phyloP scores from a whole-genome alignment of 1,140 invertebrate species.

The Anoplophora glabripennis region DNA sequence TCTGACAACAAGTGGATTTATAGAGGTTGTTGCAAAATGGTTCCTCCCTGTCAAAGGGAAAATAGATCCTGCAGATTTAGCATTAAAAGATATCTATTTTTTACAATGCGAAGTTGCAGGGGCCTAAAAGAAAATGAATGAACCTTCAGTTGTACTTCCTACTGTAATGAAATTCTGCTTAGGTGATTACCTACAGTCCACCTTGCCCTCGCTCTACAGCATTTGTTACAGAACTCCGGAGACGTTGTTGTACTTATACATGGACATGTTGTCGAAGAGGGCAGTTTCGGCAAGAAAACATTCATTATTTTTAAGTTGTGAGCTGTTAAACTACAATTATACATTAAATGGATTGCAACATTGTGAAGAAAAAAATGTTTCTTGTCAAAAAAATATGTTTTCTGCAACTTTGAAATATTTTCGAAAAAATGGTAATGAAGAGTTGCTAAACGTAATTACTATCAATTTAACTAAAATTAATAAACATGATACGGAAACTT shows the following conservation, averaged over 20 bases:
- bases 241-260: neutral
- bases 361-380: too few relatives aligned
- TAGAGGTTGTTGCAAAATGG: neutral
- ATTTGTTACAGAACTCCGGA: neutral
- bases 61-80: neutral
- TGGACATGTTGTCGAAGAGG: neutral
- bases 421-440: neutral
- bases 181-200: neutral
- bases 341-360: neutral
- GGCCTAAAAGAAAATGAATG: neutral
- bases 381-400: slow-evolving; percentile 7
- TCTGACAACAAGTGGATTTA: neutral
- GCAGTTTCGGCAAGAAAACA: neutral
- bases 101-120: neutral
- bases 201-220: neutral
- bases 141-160: neutral
- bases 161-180: neutral
- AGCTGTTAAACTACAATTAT: neutral
- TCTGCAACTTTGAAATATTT: slow-evolving; percentile 12
- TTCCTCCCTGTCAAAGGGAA: neutral
- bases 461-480: slow-evolving; percentile 4
- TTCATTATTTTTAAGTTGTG: neutral
- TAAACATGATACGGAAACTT: slow-evolving; percentile 9
- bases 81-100: neutral
- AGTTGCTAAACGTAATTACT: neutral